Conservation (phyloP, 2,797 vertebrate species). For the Hyperoplus immaculatus region DNA sequence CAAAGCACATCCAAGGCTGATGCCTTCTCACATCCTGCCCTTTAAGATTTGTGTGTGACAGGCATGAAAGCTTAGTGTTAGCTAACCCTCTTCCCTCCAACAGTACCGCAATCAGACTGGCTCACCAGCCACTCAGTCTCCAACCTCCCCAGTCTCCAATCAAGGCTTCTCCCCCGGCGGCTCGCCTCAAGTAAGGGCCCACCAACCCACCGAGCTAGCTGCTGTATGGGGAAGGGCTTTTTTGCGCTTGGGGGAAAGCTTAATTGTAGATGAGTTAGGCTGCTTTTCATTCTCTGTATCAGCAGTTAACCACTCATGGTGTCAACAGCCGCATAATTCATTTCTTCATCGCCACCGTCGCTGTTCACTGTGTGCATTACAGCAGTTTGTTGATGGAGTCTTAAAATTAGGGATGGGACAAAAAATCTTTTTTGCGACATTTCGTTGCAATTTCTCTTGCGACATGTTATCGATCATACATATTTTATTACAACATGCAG, state of each 20-base stretch:
- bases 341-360: conserved; percentile 64
- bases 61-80: conserved; percentile 83
- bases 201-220: conserved; percentile 78
- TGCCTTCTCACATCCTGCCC: conserved; percentile 30
- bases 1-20: conserved; percentile 18
- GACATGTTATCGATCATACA: no score
- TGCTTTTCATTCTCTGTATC: conserved; percentile 80
- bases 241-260: conserved; percentile 66
- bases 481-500: no score
- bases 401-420: not conserved
- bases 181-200: conserved; percentile 98
- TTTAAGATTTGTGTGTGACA: conserved; percentile 78
- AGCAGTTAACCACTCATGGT: conserved; percentile 70
- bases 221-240: conserved; percentile 78
- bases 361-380: conserved; percentile 73
- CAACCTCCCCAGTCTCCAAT: conserved; percentile 99
- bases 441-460: no score
- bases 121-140: conserved; percentile 99
- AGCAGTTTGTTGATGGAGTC: conserved; percentile 47
- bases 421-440: no score
- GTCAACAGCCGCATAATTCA: conserved; percentile 68
- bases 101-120: conserved; percentile 99
- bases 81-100: conserved; percentile 93
- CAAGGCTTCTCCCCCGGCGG: conserved; percentile 99
- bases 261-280: conserved; percentile 69